Percentiles rank a stretch among this genome's conserved stretches.
These are phyloP conservation scores for Hippocampus abdominalis DNA, from an alignment of 2,113 vertebrate species.

Conservation along the genomic window DNA sequence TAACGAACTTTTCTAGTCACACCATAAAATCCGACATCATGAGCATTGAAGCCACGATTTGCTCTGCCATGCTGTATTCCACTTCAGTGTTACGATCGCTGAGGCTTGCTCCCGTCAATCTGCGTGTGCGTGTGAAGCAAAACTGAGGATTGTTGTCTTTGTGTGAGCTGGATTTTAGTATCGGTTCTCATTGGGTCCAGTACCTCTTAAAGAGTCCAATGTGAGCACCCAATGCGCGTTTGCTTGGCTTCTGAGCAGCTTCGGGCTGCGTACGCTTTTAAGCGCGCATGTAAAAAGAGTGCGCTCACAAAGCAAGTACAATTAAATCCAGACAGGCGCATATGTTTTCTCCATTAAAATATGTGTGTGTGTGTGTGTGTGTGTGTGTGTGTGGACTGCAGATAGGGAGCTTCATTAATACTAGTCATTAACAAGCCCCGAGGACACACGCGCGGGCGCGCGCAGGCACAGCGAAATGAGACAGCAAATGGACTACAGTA, in stretches of 20 bases:
- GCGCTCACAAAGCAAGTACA: not conserved
- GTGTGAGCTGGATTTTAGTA: too few species aligned
- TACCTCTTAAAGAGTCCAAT: not conserved
- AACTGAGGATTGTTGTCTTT: too few species aligned
- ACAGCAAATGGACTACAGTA: not conserved
- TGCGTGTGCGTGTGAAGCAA: too few species aligned
- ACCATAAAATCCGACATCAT: too few species aligned
- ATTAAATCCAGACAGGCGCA: slow-evolving; percentile 3
- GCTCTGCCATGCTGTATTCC: too few species aligned
- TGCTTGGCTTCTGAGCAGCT: not conserved
- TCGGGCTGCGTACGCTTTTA: not conserved
- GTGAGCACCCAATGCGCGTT: not conserved
- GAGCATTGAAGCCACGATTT: too few species aligned
- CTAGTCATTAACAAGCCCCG: not conserved
- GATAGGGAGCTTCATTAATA: slow-evolving; percentile 11
- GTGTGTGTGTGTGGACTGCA: not conserved
- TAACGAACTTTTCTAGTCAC: too few species aligned
- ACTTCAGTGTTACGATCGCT: too few species aligned
- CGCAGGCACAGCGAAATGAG: not conserved
- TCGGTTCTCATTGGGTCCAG: too few species aligned
- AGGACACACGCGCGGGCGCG: not conserved
- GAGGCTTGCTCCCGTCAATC: too few species aligned
- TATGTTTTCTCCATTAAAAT: slow-evolving; percentile 8
- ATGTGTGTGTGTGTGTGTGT: not conserved
- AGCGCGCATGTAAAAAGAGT: not conserved